Evolutionary conservation across 2,113 vertebrate species (phyloP), one percentile per base, ranked within the genome.

Genomic region (Pygoscelis adeliae): DNA sequence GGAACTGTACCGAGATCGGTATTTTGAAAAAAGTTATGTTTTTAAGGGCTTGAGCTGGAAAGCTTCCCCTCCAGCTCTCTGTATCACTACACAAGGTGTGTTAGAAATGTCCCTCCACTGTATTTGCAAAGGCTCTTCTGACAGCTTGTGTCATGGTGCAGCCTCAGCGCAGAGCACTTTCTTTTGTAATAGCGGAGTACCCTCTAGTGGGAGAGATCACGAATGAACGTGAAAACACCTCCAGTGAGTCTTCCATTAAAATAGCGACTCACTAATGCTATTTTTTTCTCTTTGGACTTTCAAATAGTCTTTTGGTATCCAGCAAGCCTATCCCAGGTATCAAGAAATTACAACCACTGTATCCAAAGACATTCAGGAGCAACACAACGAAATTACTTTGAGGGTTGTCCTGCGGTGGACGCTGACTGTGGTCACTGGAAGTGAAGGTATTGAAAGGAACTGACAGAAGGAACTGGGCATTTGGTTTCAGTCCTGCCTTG

Each of bases 221-320:
- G 0, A 65, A 12, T 13, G 16, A 13, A 50, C 34, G 17, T 16
- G 25, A 49, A 83, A 92, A 42, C 0, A 3, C 22, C 29, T 40
- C 9, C 17, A 15, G 17, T 0, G 40, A 29, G 10, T 21, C 36
- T 47, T 15, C 12, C 44, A 17, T 23, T 19, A 26, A 83, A 52
- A 29, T 0, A 56, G 4, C 22, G 36, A 44, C 32, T 29, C 34
- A 11, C 0, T 0, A 61, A 17, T 29, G 23, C 6, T 17, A 5
- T 44, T 21, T 87, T 78, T 55, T 38, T 15, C 15, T 63, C 47
- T 70, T 44, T 42, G 14, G 25, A 27, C 26, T 73, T 89, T 50
- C 17, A 69, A n/a, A n/a, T n/a, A 34, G 10, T 23, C 16, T 52
- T 79, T 66, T 5, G 2, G 20, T 36, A 55, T 46, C 15, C 34